Evolutionary conservation across 2,797 vertebrate genomes (phyloP).

Genomic region (Craterocephalus amniculus): DNA sequence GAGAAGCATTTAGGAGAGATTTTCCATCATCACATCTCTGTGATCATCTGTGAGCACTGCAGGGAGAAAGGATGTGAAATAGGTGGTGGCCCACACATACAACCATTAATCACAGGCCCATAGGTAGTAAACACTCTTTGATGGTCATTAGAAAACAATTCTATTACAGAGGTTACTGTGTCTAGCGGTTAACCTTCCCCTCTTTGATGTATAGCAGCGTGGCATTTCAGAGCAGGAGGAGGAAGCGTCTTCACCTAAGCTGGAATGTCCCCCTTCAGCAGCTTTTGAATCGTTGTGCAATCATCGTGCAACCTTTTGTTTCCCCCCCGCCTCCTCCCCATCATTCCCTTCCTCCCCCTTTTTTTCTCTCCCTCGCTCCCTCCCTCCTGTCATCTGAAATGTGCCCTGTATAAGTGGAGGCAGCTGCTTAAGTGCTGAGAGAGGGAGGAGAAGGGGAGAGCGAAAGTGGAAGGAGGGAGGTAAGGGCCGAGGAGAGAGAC

Average conservation of each 20-base stretch:
- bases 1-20: conserved; percentile 16
- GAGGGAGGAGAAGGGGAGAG: conserved; percentile 72
- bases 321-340: conserved; percentile 48
- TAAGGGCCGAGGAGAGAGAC: conserved; percentile 66
- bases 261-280: conserved; percentile 72
- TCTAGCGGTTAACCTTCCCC: conserved; percentile 79
- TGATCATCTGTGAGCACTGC: conserved; percentile 38
- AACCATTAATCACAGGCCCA: conserved; percentile 73
- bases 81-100: conserved; percentile 45
- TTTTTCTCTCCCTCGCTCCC: conserved; percentile 14
- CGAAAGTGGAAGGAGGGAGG: conserved; percentile 71
- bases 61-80: conserved; percentile 38
- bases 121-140: conserved; percentile 76
- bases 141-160: conserved; percentile 81
- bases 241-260: conserved; percentile 67
- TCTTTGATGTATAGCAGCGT: conserved; percentile 71
- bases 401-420: conserved; percentile 84
- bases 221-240: conserved; percentile 51
- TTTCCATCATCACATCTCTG: conserved; percentile 44
- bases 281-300: conserved; percentile 78
- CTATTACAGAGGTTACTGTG: conserved; percentile 78
- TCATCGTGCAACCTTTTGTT: conserved; percentile 82
- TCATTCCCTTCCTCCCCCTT: conserved; percentile 50
- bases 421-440: conserved; percentile 85
- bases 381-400: conserved; percentile 79